A percentile compares a stretch with the other conserved stretches of the same genome.
Evolutionary conservation across 2,888 invertebrate genomes (phyloP).

Genomic region (Athalia rosae): DNA sequence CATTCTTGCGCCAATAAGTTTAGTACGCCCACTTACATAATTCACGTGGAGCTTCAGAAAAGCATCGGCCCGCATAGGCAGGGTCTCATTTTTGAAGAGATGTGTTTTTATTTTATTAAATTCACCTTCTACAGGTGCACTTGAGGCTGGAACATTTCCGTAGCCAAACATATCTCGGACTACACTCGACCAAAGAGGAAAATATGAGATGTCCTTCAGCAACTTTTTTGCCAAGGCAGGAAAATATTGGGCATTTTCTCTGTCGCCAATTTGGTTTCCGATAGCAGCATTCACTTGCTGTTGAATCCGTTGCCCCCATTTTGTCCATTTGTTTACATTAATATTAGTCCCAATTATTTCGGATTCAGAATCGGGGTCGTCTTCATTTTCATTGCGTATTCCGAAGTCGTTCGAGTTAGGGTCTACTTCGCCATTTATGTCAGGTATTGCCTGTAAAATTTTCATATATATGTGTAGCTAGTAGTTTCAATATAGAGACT

Average conservation of each 20-base stretch:
- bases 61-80: conserved; percentile 27
- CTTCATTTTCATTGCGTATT: conserved; percentile 2
- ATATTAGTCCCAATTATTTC: not conserved
- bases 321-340: conserved; percentile 12
- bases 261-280: conserved; percentile 18
- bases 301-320: conserved; percentile 26
- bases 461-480: not conserved
- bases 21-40: conserved; percentile 35
- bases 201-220: conserved; percentile 19
- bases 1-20: conserved; percentile 29
- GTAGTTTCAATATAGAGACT: not conserved
- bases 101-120: conserved; percentile 45
- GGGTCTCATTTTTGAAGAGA: conserved; percentile 23
- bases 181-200: conserved; percentile 46
- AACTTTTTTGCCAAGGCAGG: conserved; percentile 28
- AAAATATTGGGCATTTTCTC: conserved; percentile 42
- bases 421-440: not conserved
- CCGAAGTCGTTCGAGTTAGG: not conserved
- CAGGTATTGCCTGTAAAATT: conserved; percentile 4
- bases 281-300: not conserved
- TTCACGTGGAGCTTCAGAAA: conserved; percentile 39
- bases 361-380: not conserved
- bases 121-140: conserved; percentile 48
- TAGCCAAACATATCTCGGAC: conserved; percentile 37
- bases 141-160: conserved; percentile 45